Conservation (phyloP, 2,888 invertebrate species). For the Polyommatus icarus region DNA sequence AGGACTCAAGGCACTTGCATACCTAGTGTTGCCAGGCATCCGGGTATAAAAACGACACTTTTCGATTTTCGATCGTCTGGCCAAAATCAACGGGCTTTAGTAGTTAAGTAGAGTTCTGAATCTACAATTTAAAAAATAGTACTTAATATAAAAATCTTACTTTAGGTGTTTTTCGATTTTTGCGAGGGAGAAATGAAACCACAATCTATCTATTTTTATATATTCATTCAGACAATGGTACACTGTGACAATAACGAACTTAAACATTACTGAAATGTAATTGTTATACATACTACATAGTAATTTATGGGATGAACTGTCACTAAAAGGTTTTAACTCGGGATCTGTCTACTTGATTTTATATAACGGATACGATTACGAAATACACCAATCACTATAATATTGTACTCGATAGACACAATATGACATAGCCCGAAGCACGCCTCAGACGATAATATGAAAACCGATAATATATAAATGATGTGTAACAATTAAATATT, state of each 20-base stretch:
- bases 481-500: conserved; percentile 34
- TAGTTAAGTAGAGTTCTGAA: too few relatives aligned
- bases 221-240: conserved; percentile 81
- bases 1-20: too few relatives aligned
- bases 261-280: conserved; percentile 69
- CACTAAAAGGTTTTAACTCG: conserved; percentile 53
- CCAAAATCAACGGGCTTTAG: too few relatives aligned
- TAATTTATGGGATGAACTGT: conserved; percentile 58
- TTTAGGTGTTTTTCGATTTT: neutral
- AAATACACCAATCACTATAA: conserved; percentile 51
- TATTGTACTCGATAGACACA: conserved; percentile 55
- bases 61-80: too few relatives aligned
- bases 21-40: too few relatives aligned
- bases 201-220: conserved; percentile 73
- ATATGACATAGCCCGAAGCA: conserved; percentile 32
- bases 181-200: conserved; percentile 59
- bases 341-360: conserved; percentile 55
- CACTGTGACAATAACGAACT: conserved; percentile 81
- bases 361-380: conserved; percentile 48
- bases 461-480: conserved; percentile 18
- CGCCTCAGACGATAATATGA: conserved; percentile 6
- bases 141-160: too few relatives aligned
- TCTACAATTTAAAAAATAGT: too few relatives aligned
- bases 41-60: too few relatives aligned
- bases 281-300: conserved; percentile 66